Evolutionary conservation across 2,888 invertebrate species (phyloP), one percentile per base, ranked within the genome.

Genomic region (Mesoligia furuncula): DNA sequence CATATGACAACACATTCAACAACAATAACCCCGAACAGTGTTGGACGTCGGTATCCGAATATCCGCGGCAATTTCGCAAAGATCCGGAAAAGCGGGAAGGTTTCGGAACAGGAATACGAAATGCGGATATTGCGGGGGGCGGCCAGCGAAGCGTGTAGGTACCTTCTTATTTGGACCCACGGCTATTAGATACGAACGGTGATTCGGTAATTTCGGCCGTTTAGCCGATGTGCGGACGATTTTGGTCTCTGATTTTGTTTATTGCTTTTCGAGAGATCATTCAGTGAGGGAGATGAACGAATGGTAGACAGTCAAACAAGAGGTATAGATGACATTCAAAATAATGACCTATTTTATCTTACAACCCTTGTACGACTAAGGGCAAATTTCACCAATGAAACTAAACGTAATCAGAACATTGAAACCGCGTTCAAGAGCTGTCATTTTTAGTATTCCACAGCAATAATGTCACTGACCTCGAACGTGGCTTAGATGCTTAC

Each of bases 121-220:
- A 89, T 90, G 89, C 92, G 92, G 92, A 92, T 93, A 92, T 93
- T 92, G 90, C 91, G 86, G 88, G 69, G 76, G 80, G 61, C 70
- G 83, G 64, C 79, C 85, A 86, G 80, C 83, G 80, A 83, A 86
- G 87, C 89, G 88, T 84, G 92, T n/a, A n/a, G n/a, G n/a, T 90
- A 85, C 90, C 90, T 91, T 90, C 90, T 91, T 92, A 89, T 91
- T 91, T 89, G 90, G 86, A 87, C 68, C 75, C 73, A 84, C 88
- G 87, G 88, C 91, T 90, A 92, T 94, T 93, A 91, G 87, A 90
- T 87, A 88, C 86, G 82, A 88, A 90, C 90, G 83, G 90, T 90
- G 88, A 90, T 87, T 89, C 80, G 81, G 85, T 89, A 87, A 89
- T 88, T 84, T 81, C 73, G 59, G 8, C 27, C 78, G 76, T 77